phyloP scores from a whole-genome alignment of 2,888 invertebrate genomes.

The Drosophila quinaria region DNA sequence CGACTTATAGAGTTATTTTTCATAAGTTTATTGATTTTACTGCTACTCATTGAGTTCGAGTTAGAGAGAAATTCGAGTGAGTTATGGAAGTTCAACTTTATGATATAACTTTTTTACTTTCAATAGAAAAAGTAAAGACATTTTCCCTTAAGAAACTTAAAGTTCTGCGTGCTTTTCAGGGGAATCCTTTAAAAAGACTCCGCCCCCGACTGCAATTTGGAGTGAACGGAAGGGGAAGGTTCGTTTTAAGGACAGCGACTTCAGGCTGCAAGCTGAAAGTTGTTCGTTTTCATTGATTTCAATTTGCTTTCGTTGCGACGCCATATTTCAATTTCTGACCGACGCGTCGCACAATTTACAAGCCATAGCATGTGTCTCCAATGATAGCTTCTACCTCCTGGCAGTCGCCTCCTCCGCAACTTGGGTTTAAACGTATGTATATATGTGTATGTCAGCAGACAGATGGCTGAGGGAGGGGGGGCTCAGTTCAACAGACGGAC shows the following conservation, averaged over 20 bases:
- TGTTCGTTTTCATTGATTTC: constrained; percentile 74
- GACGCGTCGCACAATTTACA: constrained; percentile 74
- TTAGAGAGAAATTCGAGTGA: no score
- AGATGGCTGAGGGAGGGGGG: constrained; percentile 4
- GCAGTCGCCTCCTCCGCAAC: constrained; percentile 1
- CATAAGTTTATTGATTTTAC: no score
- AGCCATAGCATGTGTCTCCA: constrained; percentile 76
- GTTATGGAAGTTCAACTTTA: no score
- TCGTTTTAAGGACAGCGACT: constrained; percentile 37
- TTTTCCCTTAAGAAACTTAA: neutral
- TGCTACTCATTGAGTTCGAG: no score
- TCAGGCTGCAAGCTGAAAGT: constrained; percentile 27
- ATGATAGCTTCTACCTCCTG: constrained; percentile 34
- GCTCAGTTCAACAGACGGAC: constrained; percentile 55
- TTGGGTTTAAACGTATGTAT: constrained; percentile 5
- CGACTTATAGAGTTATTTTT: no score
- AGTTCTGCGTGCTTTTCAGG: neutral
- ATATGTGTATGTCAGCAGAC: constrained; percentile 17
- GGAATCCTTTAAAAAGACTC: constrained; percentile 1
- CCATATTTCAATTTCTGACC: constrained; percentile 79
- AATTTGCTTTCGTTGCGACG: constrained; percentile 75
- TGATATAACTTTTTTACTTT: no score
- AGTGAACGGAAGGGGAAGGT: constrained; percentile 6
- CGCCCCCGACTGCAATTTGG: neutral
- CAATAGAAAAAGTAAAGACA: neutral